Base-by-base conservation (phyloP, 2,888 invertebrate species). In the Sycophila texana region DNA sequence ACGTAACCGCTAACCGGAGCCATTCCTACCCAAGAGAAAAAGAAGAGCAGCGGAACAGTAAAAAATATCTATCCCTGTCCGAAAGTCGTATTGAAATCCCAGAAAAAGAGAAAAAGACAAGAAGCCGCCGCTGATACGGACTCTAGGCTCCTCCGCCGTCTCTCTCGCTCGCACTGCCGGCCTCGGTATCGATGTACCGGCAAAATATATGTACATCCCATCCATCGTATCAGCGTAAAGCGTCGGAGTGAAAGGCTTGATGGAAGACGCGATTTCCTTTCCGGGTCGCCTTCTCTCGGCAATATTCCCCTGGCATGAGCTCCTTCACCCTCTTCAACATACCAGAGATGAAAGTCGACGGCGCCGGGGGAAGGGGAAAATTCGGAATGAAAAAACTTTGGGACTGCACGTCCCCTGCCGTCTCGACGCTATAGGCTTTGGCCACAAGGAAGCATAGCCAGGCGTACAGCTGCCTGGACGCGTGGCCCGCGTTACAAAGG, bases 341-440 rank as follows among this genome's bases (percentile, higher is more conserved):
- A 30, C 53, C 60, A 26, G 39, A 49, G 60, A 61, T 72, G 60
- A 53, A 72, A 53, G 39, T 51, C 53, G 18, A 51, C 51, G 30
- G 1, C 22, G 70, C 5, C 2, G 18, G 57, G 16, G n/a, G 57
- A 1, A 20, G 47, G 12, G n/a, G 63, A 63, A 61, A 74, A 57
- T 70, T 73, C 73, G 74, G 74, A 75, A 74, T 79, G 79, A 79
- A 79, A 75, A 79, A 79, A 71, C 71, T 79, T 78, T 74, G 61
- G 67, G 53, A 53, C 63, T 20, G 66, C 60, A 20, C 39, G 30
- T 47, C 16, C 63, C 47, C 10, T 1, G 39, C 10, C 39, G 7
- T 10, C 39, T 39, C 39, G 39, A 4, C 5, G 30, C 30, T 39
- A 10, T 39, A 39, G 39, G 39, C 39, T 7, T 39, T 10, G 39